Percentiles rank a stretch among this genome's conserved stretches.
These are phyloP conservation scores for Standfussiana lucernea DNA, from an alignment of 2,888 invertebrate genomes.

Conservation along the genomic window DNA sequence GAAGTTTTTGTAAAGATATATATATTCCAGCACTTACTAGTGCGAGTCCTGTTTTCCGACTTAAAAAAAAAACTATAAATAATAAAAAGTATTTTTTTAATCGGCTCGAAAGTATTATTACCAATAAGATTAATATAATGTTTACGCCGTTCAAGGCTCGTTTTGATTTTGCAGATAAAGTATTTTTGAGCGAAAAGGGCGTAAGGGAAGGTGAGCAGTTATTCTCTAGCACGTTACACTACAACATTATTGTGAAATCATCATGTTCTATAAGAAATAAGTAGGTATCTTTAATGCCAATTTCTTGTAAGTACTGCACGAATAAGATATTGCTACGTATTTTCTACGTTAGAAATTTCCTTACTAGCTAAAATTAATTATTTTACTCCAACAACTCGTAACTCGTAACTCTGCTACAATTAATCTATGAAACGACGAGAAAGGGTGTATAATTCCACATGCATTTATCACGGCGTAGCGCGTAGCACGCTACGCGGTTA, in stretches of 20 bases:
- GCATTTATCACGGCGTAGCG: constrained; percentile 52
- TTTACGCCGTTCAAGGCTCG: not conserved
- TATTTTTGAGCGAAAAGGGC: no score
- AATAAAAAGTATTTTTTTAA: not conserved
- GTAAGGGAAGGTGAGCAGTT: no score
- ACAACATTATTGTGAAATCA: not conserved
- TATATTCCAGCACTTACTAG: not conserved
- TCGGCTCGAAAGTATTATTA: not conserved
- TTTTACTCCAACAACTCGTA: not conserved
- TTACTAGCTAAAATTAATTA: not conserved
- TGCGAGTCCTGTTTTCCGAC: no score
- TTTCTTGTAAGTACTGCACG: not conserved
- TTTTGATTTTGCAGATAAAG: not conserved
- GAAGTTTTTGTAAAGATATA: constrained; percentile 1
- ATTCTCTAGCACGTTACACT: no score
- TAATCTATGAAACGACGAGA: constrained; percentile 22
- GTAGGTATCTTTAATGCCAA: not conserved
- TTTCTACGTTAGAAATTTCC: not conserved
- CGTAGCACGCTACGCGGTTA: constrained; percentile 49
- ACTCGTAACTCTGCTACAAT: constrained; percentile 9
- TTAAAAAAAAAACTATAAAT: no score
- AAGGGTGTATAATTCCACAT: constrained; percentile 42
- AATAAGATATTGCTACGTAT: not conserved
- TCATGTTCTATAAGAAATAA: not conserved
- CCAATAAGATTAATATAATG: not conserved